Conservation (phyloP, 2,113 vertebrate species). For the Neogobius melanostomus region DNA sequence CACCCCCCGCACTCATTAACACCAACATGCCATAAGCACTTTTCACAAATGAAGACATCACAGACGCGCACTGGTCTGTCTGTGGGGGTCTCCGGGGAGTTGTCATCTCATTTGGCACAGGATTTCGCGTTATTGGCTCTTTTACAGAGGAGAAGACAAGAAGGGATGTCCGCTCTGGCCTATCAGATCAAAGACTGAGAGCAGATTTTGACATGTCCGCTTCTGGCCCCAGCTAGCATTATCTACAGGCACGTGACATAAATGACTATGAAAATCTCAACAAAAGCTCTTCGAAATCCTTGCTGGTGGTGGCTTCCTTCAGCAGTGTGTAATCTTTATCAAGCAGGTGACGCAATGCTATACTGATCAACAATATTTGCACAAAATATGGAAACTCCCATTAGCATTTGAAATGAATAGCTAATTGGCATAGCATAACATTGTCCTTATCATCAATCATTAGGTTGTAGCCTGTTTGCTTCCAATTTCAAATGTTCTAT, state of each 20-base stretch:
- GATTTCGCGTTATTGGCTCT: conserved; percentile 33
- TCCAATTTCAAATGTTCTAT: too few species aligned
- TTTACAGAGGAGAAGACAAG: conserved; percentile 40
- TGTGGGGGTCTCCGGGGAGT: conserved; percentile 22
- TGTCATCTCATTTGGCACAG: conserved; percentile 28
- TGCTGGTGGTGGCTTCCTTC: too few species aligned
- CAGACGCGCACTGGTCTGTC: conserved; percentile 37
- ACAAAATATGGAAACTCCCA: too few species aligned
- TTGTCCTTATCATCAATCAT: too few species aligned
- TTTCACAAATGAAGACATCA: conserved; percentile 61
- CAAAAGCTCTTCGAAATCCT: too few species aligned
- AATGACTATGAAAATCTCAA: conserved; percentile 2
- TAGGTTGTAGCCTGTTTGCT: too few species aligned
- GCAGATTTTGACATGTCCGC: neutral
- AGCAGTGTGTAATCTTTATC: too few species aligned
- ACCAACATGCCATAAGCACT: conserved; percentile 49
- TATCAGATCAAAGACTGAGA: conserved; percentile 18
- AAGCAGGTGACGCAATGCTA: too few species aligned
- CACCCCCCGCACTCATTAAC: conserved; percentile 20
- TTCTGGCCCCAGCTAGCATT: neutral
- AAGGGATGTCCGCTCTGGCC: conserved; percentile 25
- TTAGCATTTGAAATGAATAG: too few species aligned
- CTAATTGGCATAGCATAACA: too few species aligned
- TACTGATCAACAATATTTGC: too few species aligned
- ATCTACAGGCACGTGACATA: conserved; percentile 50